Evolutionary conservation across 2,113 vertebrate species (phyloP), one percentile per base, ranked within the genome.

Genomic region (human): DNA sequence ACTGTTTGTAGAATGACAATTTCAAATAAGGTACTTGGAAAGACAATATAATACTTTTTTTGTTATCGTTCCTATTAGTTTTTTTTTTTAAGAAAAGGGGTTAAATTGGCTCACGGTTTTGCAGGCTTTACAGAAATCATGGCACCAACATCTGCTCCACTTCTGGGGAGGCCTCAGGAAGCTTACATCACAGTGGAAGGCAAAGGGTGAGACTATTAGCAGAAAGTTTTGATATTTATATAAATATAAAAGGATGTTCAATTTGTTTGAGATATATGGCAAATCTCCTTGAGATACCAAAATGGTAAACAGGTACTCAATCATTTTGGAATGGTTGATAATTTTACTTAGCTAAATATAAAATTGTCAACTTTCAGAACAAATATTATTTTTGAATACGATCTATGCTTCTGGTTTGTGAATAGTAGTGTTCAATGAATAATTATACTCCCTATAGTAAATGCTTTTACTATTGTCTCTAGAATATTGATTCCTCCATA

Each of bases 381-480:
- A 91, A 91, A 89, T 95, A 61, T 35, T 85, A 61, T 40, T 91
- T 78, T 97, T 92, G 57, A 80, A 78, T 82, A 92, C 35, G 38
- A 90, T 75, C 35, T 32, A 78, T 96, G 50, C 16, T 90, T 86
- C 45, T 55, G 57, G 52, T 57, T 89, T 85, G 35, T 92, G n/a
- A 92, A 27, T 89, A 79, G 68, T 61, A 73, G 80, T 93, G 8
- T 75, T 93, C 12, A n/a, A 32, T 55, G 30, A 73, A 25, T 14
- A 43, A 16, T 70, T 78, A 45, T 16, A 70, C 5, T 23, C 30
- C 27, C 11, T 52, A 38, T 57, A 94, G 27, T 93, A 92, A 64
- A 66, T 85, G 68, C 43, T 27, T 89, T 95, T 80, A 89, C 2
- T 78, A 72, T 88, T 83, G 76, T 82, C 72, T 85, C 32, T 89